Evolutionary conservation across 2,797 vertebrate genomes (phyloP).

Genomic region (Brachyrhaphis roseni): DNA sequence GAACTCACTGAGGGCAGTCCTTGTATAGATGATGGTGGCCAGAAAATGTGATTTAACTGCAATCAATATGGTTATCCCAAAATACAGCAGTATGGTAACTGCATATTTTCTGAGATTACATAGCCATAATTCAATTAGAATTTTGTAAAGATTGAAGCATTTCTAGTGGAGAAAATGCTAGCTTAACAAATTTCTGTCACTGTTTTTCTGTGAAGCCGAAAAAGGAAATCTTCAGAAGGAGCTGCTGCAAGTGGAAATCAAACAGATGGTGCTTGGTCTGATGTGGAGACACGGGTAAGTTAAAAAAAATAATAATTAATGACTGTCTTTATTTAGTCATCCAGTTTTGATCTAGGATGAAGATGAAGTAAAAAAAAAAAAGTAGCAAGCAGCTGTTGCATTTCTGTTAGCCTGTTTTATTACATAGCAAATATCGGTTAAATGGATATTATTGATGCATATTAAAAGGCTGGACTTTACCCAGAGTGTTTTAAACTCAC

Average conservation of each 20-base stretch:
- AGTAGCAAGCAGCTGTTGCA: background rate
- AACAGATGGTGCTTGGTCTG: conserved; percentile 87
- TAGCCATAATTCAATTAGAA: background rate
- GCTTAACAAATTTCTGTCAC: background rate
- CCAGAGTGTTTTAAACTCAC: background rate
- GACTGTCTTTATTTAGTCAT: background rate
- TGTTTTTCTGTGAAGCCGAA: conserved; percentile 61
- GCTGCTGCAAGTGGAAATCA: conserved; percentile 58
- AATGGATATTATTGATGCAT: background rate
- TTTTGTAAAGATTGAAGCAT: background rate
- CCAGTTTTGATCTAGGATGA: background rate
- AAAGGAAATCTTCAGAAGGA: conserved; percentile 80
- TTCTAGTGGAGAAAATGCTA: no score
- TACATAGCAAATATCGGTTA: background rate
- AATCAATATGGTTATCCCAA: background rate
- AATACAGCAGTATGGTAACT: background rate
- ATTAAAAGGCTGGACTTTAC: background rate
- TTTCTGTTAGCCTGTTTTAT: background rate
- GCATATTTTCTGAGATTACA: background rate
- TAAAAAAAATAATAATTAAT: background rate
- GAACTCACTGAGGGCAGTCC: background rate
- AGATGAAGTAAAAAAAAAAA: background rate
- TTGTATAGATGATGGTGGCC: background rate
- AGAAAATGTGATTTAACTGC: background rate
- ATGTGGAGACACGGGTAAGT: conserved; percentile 93